These are phyloP conservation scores for Paramisgurnus dabryanus DNA, from an alignment of 2,113 vertebrate genomes.

Conservation along the genomic window DNA sequence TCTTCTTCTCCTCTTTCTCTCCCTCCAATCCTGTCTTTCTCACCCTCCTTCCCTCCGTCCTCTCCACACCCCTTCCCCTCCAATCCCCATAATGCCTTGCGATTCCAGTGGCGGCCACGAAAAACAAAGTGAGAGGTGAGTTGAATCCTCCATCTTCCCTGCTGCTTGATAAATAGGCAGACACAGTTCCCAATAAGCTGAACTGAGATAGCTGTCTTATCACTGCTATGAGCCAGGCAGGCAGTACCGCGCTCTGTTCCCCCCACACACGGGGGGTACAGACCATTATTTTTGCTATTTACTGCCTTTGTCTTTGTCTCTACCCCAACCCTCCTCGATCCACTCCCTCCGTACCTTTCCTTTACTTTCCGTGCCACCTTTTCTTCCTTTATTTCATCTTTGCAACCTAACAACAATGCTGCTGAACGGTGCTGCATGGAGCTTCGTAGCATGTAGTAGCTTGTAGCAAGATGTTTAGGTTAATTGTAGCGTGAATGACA, in stretches of 20 bases:
- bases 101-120: slow-evolving; percentile 76
- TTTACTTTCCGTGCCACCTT: slow-evolving; percentile 18
- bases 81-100: slow-evolving; percentile 45
- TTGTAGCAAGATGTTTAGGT: neutral
- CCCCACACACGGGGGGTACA: slow-evolving; percentile 30
- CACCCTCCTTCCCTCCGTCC: slow-evolving; percentile 34
- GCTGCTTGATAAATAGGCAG: slow-evolving; percentile 55
- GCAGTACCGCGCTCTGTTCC: slow-evolving; percentile 24
- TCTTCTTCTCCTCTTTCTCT: slow-evolving; percentile 43
- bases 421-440: neutral
- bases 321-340: slow-evolving; percentile 38
- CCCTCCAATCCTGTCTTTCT: slow-evolving; percentile 27
- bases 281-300: slow-evolving; percentile 41
- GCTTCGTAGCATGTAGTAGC: slow-evolving; percentile 5
- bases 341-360: slow-evolving; percentile 40
- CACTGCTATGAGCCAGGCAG: slow-evolving; percentile 47
- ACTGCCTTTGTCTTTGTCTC: slow-evolving; percentile 48
- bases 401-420: slow-evolving; percentile 1
- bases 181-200: slow-evolving; percentile 54
- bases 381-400: slow-evolving; percentile 18
- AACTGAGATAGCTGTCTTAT: slow-evolving; percentile 49
- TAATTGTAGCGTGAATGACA: neutral
- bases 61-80: slow-evolving; percentile 33
- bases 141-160: slow-evolving; percentile 54
- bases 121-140: slow-evolving; percentile 81